Percentiles rank a stretch among this genome's conserved stretches.
These are phyloP conservation scores for Teleogryllus occipitalis DNA, from an alignment of 1,140 invertebrate species.

Conservation along the genomic window DNA sequence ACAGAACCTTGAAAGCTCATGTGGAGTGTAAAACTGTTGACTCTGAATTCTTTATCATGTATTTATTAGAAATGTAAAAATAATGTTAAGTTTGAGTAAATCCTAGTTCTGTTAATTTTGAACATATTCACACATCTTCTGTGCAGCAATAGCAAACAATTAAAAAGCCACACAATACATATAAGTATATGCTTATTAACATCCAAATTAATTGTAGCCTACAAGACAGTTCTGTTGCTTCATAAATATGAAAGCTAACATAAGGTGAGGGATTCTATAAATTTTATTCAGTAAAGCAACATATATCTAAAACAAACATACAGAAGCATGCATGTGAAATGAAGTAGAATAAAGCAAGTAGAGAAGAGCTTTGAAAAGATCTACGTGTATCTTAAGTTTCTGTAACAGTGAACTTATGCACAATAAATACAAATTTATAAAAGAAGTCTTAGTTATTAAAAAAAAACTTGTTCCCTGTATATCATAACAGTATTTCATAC, in stretches of 20 bases:
- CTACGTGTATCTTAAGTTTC: too few species aligned
- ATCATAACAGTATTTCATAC: too few species aligned
- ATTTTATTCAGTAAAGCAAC: neutral
- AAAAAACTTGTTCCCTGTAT: too few species aligned
- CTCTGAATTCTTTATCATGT: neutral
- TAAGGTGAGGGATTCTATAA: neutral
- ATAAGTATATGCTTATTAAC: neutral
- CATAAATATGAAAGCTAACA: neutral
- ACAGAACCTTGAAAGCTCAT: neutral
- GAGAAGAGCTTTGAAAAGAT: too few species aligned
- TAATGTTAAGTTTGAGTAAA: neutral
- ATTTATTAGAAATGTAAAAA: neutral
- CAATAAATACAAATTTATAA: too few species aligned
- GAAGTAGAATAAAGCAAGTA: too few species aligned
- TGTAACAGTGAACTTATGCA: too few species aligned
- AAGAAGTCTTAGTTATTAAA: too few species aligned
- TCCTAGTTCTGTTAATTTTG: neutral
- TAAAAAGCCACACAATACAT: neutral
- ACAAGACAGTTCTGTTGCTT: neutral
- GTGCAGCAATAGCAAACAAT: neutral
- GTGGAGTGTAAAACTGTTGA: neutral
- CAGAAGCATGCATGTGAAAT: too few species aligned
- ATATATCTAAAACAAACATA: too few species aligned
- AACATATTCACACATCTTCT: conserved; percentile 1
- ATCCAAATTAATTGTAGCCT: neutral